Conservation (phyloP, 2,113 vertebrate genomes). For the Rafetus swinhoei region DNA sequence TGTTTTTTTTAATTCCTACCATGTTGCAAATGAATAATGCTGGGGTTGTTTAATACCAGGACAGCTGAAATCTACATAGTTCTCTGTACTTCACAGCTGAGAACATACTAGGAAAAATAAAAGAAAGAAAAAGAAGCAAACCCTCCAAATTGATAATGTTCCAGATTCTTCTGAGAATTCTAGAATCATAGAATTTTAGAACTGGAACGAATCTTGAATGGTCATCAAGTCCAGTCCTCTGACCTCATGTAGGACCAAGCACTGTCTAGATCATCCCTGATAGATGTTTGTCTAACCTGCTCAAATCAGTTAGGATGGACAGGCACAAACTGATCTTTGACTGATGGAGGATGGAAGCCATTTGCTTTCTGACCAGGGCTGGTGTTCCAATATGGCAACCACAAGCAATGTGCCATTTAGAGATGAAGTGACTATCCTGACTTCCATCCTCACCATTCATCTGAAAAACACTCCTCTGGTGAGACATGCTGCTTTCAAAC, state of each 20-base stretch:
- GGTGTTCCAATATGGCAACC: conserved; percentile 49
- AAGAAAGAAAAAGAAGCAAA: conserved; percentile 15
- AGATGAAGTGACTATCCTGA: conserved; percentile 47
- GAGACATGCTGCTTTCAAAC: background rate
- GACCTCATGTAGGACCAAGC: no score
- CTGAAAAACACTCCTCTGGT: conserved; percentile 1
- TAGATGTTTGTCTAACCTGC: no score
- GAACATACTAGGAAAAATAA: background rate
- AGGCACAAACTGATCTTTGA: conserved; percentile 62
- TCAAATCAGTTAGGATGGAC: conserved; percentile 53
- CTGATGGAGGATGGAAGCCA: conserved; percentile 32
- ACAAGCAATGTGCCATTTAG: conserved; percentile 49
- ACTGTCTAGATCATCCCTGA: no score
- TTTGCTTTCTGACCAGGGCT: conserved; percentile 61
- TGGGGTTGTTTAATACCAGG: background rate
- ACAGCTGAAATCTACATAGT: background rate
- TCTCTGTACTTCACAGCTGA: background rate
- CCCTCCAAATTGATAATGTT: conserved; percentile 28
- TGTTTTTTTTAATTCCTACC: background rate
- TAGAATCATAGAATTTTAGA: no score
- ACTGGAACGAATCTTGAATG: no score
- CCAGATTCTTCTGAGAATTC: conserved; percentile 30
- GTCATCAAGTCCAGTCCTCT: no score
- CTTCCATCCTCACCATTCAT: background rate
- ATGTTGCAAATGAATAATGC: background rate